Evolutionary conservation across 2,888 invertebrate genomes (phyloP).

Genomic region (Lordiphosa fenestrarum): DNA sequence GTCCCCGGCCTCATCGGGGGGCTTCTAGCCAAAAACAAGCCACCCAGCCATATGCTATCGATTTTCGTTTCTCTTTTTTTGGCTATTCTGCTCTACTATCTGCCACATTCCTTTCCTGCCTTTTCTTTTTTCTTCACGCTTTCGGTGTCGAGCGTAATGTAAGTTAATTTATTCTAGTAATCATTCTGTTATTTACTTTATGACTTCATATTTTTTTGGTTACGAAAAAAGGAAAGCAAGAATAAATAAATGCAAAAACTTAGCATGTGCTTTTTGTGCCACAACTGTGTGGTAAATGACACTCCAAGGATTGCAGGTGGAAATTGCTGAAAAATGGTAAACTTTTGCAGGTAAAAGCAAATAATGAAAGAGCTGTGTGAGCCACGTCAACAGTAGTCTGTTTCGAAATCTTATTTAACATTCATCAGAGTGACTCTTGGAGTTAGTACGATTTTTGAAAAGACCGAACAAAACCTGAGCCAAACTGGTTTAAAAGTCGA

Average conservation of each 20-base stretch:
- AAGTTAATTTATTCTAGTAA: slow-evolving; percentile 58
- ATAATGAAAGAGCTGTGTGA: too few species aligned
- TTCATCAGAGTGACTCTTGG: too few species aligned
- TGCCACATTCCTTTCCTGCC: slow-evolving; percentile 7
- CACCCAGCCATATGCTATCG: slow-evolving; percentile 74
- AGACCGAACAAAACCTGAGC: too few species aligned
- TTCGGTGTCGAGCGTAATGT: slow-evolving; percentile 60
- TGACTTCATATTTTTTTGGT: slow-evolving; percentile 35
- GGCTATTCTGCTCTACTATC: slow-evolving; percentile 7
- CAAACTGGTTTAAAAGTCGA: too few species aligned
- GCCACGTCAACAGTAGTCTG: background rate
- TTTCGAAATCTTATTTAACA: background rate
- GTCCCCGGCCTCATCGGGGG: slow-evolving; percentile 1
- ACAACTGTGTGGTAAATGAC: slow-evolving; percentile 29
- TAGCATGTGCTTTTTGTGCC: slow-evolving; percentile 43
- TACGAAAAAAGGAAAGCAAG: slow-evolving; percentile 6
- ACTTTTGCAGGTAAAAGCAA: background rate
- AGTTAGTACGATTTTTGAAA: too few species aligned
- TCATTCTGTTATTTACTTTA: slow-evolving; percentile 46
- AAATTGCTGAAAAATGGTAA: slow-evolving; percentile 24
- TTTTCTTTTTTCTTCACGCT: slow-evolving; percentile 34
- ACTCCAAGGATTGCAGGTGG: slow-evolving; percentile 36
- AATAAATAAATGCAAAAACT: slow-evolving; percentile 19
- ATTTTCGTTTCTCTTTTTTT: slow-evolving; percentile 56
- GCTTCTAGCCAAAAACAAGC: slow-evolving; percentile 33